These are phyloP conservation scores for Phalanger gymnotis DNA, from an alignment of 2,797 vertebrate genomes.

Conservation along the genomic window DNA sequence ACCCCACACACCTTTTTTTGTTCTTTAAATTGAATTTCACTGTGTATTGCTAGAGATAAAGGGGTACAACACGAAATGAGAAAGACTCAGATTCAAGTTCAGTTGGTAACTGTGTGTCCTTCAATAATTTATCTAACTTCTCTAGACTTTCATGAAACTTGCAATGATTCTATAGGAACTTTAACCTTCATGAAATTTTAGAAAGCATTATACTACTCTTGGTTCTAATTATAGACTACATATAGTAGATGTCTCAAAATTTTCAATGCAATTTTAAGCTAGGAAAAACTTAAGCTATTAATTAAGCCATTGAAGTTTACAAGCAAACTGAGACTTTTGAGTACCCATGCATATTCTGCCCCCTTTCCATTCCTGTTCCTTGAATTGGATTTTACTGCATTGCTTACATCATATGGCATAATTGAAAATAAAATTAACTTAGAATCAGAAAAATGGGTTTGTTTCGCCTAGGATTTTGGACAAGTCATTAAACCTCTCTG, in stretches of 20 bases:
- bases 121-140: neutral
- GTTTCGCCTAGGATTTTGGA: neutral
- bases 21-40: conserved; percentile 15
- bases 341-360: neutral
- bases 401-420: neutral
- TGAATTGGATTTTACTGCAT: neutral
- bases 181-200: neutral
- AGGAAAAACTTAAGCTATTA: neutral
- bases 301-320: neutral
- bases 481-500: neutral
- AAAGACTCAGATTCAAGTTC: neutral
- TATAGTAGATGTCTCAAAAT: neutral
- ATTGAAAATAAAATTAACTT: neutral
- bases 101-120: neutral
- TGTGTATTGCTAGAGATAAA: neutral
- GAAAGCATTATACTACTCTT: neutral
- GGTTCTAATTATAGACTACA: neutral
- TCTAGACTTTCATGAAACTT: neutral
- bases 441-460: neutral
- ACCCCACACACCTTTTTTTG: neutral
- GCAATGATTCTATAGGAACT: neutral
- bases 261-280: neutral
- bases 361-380: neutral
- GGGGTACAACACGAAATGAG: neutral
- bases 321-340: neutral